phyloP scores from a whole-genome alignment of 2,113 vertebrate genomes.

The Oplegnathus fasciatus region DNA sequence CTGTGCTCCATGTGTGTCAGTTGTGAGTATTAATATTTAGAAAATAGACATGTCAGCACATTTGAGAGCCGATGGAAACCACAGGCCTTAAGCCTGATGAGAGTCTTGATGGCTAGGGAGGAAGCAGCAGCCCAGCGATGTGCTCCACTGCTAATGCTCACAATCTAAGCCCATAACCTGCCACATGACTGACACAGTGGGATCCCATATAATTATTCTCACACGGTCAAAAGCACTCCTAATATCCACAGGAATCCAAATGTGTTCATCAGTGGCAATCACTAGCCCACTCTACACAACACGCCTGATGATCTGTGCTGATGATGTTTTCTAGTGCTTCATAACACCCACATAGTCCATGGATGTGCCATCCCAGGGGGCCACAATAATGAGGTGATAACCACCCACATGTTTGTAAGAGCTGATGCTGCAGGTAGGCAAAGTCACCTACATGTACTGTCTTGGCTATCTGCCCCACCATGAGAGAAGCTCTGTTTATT shows the following conservation, averaged over 20 bases:
- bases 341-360: conserved; percentile 41
- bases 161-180: conserved; percentile 33
- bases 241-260: conserved; percentile 43
- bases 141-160: conserved; percentile 41
- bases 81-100: not conserved
- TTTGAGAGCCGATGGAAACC: not conserved
- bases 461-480: not conserved
- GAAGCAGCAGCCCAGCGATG: not conserved
- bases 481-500: conserved; percentile 12
- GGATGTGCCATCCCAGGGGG: conserved; percentile 32
- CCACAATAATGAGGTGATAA: conserved; percentile 45
- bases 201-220: conserved; percentile 25
- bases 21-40: not conserved
- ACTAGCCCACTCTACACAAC: conserved; percentile 19
- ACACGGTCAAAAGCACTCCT: conserved; percentile 38
- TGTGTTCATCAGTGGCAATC: conserved; percentile 63
- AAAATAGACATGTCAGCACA: conserved; percentile 23
- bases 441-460: conserved; percentile 24
- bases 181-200: conserved; percentile 25
- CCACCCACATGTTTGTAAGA: conserved; percentile 38
- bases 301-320: conserved; percentile 38
- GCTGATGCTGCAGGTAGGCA: conserved; percentile 45
- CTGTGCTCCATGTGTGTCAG: not conserved
- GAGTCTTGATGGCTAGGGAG: not conserved
- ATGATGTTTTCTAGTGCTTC: conserved; percentile 50